Conservation (phyloP, 1,140 invertebrate species). For the Mercenaria mercenaria region DNA sequence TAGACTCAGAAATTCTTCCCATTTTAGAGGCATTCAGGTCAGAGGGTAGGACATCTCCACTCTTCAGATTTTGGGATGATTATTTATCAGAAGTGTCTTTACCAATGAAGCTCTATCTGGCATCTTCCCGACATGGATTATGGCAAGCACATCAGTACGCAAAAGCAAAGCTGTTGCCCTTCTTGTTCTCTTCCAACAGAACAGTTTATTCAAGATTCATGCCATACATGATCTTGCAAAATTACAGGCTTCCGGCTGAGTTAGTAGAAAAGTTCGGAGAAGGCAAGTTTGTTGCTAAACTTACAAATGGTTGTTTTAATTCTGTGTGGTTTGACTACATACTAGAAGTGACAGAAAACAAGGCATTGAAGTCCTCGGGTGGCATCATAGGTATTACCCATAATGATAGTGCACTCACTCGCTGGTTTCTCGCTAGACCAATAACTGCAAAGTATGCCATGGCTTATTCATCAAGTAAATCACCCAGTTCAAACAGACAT, state of each 20-base stretch:
- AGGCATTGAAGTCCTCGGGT: constrained; percentile 43
- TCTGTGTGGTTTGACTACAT: constrained; percentile 55
- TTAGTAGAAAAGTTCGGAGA: background rate
- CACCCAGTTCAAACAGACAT: background rate
- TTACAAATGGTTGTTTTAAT: constrained; percentile 37
- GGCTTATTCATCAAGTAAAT: background rate
- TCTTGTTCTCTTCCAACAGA: constrained; percentile 17
- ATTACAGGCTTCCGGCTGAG: background rate
- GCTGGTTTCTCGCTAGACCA: constrained; percentile 33
- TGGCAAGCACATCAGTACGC: constrained; percentile 12
- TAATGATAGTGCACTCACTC: constrained; percentile 28
- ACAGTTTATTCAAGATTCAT: background rate
- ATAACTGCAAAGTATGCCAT: constrained; percentile 31
- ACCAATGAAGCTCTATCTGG: background rate
- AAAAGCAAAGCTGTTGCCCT: constrained; percentile 28
- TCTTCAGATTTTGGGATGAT: constrained; percentile 46
- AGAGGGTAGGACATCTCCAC: constrained; percentile 4
- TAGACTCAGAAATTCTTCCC: background rate
- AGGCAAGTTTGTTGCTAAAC: background rate
- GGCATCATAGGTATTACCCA: constrained; percentile 49
- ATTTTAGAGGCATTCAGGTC: background rate
- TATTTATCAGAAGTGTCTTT: background rate
- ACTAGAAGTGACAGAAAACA: constrained; percentile 47
- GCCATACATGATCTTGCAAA: background rate
- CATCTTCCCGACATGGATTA: background rate